phyloP scores from a whole-genome alignment of 2,113 vertebrate genomes.

The Gallinago media region DNA sequence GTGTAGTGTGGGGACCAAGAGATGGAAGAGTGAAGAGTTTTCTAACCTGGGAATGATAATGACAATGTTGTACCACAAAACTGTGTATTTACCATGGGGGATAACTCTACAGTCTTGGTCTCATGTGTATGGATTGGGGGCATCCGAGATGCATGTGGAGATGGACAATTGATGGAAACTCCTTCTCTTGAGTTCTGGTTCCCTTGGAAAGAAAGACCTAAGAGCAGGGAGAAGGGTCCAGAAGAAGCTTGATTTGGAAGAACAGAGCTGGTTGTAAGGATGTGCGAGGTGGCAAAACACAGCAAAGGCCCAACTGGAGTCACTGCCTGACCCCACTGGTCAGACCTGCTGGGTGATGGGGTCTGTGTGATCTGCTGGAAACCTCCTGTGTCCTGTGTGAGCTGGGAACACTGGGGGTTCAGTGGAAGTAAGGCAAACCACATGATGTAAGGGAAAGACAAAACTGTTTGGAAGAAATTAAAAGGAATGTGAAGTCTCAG shows the following conservation, averaged over 20 bases:
- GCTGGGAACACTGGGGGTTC: not conserved
- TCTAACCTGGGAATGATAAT: not conserved
- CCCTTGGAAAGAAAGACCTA: not conserved
- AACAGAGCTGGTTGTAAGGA: not conserved
- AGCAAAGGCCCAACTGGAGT: not conserved
- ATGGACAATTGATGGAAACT: not conserved
- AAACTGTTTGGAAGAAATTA: not conserved
- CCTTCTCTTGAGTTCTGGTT: not conserved
- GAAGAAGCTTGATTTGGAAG: not conserved
- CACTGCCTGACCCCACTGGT: not conserved
- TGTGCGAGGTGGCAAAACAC: fast-evolving
- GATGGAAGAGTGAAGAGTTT: not conserved
- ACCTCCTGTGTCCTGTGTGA: not conserved
- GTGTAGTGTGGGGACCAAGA: not conserved
- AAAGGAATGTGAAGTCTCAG: not conserved
- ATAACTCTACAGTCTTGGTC: not conserved
- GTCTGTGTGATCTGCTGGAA: not conserved
- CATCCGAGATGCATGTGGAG: not conserved
- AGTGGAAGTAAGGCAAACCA: not conserved
- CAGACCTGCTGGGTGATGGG: not conserved
- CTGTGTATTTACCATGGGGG: fast-evolving
- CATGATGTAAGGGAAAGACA: not conserved
- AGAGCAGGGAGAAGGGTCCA: not conserved
- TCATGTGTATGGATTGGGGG: fast-evolving
- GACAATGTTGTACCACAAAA: not conserved